Evolutionary conservation across 2,888 invertebrate species (phyloP), one percentile per base, ranked within the genome.

Genomic region (Clivina fossor): DNA sequence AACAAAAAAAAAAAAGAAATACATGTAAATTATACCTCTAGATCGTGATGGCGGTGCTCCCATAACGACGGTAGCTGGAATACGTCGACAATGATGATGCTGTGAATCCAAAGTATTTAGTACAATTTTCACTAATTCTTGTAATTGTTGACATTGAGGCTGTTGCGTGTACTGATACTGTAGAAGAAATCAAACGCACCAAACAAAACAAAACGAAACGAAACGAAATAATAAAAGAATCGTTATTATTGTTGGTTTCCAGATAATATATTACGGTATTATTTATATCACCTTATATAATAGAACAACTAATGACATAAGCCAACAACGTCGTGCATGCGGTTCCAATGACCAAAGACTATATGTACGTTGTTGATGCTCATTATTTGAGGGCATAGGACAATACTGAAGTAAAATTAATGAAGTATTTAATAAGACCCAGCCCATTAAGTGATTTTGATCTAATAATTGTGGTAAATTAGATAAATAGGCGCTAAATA

Each of bases 401-500:
- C 88, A 84, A 71, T 90, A 93, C 61, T 91, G 85, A 47, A 94
- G 78, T 48, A 93, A 78, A 47, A 83, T 82, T 54, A 96, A 74
- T 0, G 92, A 88, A 0, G 93, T 90, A 4, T 93, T 89, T 4
- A 97, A 81, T 48, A 99, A 83, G 56, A 87, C 81, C 64, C 89
- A 88, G 0, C 97, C 97, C 80, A 99, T 93, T 60, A 88, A 78
- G 71, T 96, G 93, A 75, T 99, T 99, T 71, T 94, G 92, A 72
- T 99, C 99, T 68, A 99, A 71, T 8, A 99, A 82, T 78, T 93
- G 93, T 0, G 97, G 94, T 59, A 98, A 75, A 69, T 93, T 95
- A 22, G 93, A 86, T 70, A 99, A 78, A 71, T 97, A 98, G 1
- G 94, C 94, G 75, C 95, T 96, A 76, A 97, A 97, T 1, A 95